Evolutionary conservation across 2,113 vertebrate genomes (phyloP), one percentile per base, ranked within the genome.

Genomic region (Datnioides undecimradiatus): DNA sequence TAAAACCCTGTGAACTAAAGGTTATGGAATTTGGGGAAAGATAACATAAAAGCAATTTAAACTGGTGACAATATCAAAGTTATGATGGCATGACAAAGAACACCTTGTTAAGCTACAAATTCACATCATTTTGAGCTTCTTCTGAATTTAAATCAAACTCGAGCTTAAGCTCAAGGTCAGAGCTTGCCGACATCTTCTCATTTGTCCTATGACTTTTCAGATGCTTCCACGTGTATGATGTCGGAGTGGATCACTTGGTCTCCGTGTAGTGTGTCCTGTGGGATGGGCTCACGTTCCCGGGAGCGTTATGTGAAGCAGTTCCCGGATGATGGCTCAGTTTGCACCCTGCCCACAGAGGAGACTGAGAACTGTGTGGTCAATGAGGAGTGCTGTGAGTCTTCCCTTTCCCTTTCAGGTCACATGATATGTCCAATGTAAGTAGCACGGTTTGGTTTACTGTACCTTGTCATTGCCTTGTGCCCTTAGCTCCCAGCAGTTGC

Each of bases 181-280:
- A 25, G 23, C 16, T 70, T 19, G 1, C 36, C 66, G 40, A 54
- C 54, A 52, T 67, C 3, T 23, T 46, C n/a, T 4, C 27, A 33
- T 81, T 55, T 73, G 3, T 45, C 8, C 27, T 68, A 36, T 48
- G 34, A 49, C 58, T 77, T 57, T 69, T 16, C 83, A 98, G 98
- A 99, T 66, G 95, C 96, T 12, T 97, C 98, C 78, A 98, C 98
- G 45, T 99, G 98, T 80, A 99, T 97, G 95, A 97, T 99, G 97
- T 99, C 98, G 14, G 98, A 99, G 88, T 99, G 98, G 98, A 97
- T 99, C 92, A 96, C 96, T 0, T 99, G 98, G 98, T 99, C 98
- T 17, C 96, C 97, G 0, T 99, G 98, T 79, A 99, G 97, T 13
- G 72, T 95, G 64, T 96, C 98, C 38, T 99, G 98, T 0, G 97